phyloP scores from a whole-genome alignment of 2,113 vertebrate genomes.

The Cyprinus carpio region DNA sequence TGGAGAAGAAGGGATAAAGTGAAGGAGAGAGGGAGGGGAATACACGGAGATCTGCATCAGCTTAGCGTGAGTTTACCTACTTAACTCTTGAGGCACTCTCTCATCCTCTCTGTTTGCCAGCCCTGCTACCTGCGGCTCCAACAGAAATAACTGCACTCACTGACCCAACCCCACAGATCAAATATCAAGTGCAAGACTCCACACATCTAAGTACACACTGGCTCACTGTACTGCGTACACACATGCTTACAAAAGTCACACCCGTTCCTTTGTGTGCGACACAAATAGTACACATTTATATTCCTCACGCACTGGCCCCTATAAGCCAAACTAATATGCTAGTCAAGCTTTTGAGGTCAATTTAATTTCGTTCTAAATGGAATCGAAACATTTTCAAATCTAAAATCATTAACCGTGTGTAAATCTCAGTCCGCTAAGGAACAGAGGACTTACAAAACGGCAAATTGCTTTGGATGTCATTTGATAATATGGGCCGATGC shows the following conservation, averaged over 20 bases:
- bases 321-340: constrained; percentile 18
- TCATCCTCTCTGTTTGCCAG: constrained; percentile 33
- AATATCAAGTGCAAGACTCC: constrained; percentile 42
- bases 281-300: constrained; percentile 15
- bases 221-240: constrained; percentile 8
- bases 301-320: neutral
- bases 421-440: constrained; percentile 18
- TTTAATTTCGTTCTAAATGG: constrained; percentile 3
- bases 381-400: neutral
- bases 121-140: constrained; percentile 39
- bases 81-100: constrained; percentile 49
- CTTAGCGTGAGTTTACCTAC: constrained; percentile 55
- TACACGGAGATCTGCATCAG: constrained; percentile 41
- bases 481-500: constrained; percentile 10
- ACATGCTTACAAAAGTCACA: constrained; percentile 7
- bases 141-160: constrained; percentile 35
- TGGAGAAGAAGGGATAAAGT: constrained; percentile 51
- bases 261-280: constrained; percentile 6
- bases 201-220: constrained; percentile 31
- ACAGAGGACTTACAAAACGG: neutral
- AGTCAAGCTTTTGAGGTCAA: constrained; percentile 15
- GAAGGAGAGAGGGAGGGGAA: constrained; percentile 51
- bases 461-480: constrained; percentile 27
- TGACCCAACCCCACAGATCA: constrained; percentile 45
- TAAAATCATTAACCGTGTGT: constrained; percentile 5